Evolutionary conservation across 2,888 invertebrate species (phyloP), one percentile per base, ranked within the genome.

Genomic region (Prosopocoilus inquinatus): DNA sequence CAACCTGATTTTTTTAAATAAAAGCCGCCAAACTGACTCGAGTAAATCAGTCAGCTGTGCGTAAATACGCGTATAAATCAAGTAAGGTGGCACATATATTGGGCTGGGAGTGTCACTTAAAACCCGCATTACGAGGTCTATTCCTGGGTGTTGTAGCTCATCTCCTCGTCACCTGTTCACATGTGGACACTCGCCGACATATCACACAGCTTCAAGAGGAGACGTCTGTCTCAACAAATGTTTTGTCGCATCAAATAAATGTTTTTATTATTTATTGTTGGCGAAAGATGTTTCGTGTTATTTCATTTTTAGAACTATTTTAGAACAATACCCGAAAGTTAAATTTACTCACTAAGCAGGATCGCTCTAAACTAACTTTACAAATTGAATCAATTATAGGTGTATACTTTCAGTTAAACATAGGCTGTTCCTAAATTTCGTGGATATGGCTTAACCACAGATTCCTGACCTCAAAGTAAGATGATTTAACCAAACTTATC

Each of bases 31-130:
- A 50, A 52, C 43, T 39, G 38, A 46, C 34, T 45, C 33, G 11
- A 36, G 52, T 52, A 52, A 52, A 52, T 52, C 52, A 52, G 52
- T 52, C 52, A 52, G 36, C 52, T 46, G 20, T 13, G 45, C 47
- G 46, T 38, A 52, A 52, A 52, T 52, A 52, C 47, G 36, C 45
- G 32, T 52, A 52, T 52, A 52, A 52, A 52, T 52, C 52, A 52
- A 35, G 28, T 9, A 38, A 34, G 15, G 46, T 46, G 35, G 45
- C 46, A 16, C 34, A 15, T 35, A 41, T 34, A 43, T 46, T 46
- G 45, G 46, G 38, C 28, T 33, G 39, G 51, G 51, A 55, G 70
- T 70, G 69, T 70, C 71, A 74, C 71, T 73, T 75, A 73, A 74
- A 74, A 75, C 73, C 74, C 73, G 73, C 47, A 15, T 47, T 33